A percentile compares a stretch with the other conserved stretches of the same genome.
Conservation (phyloP, 2,113 vertebrate genomes). For the Pogona vitticeps region DNA sequence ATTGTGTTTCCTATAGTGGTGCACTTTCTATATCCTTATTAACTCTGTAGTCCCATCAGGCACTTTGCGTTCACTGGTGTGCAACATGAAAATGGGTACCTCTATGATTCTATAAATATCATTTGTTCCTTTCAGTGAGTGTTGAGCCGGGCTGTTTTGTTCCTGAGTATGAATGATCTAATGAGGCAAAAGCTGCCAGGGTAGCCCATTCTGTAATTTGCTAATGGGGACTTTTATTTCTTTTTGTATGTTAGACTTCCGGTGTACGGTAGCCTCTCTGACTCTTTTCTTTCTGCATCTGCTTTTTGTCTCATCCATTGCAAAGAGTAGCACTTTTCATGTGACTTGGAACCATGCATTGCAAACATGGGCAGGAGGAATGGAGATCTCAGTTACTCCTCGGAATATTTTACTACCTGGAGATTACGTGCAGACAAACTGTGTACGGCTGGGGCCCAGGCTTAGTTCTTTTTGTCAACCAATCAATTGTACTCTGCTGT, state of each 20-base stretch:
- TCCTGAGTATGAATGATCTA: conserved; percentile 1
- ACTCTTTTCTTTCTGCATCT: not conserved
- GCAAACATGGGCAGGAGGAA: not conserved
- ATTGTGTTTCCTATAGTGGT: conserved; percentile 46
- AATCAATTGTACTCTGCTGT: too few relatives aligned
- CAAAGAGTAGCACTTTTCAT: not conserved
- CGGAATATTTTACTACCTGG: not conserved
- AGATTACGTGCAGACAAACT: not conserved
- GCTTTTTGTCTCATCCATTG: not conserved
- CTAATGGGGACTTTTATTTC: not conserved
- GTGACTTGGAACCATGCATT: too few relatives aligned
- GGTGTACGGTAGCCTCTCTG: not conserved
- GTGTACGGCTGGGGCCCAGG: too few relatives aligned
- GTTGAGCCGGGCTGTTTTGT: not conserved
- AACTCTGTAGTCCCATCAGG: conserved; percentile 35
- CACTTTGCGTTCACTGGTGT: not conserved
- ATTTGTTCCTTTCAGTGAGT: fast-evolving
- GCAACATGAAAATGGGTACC: not conserved
- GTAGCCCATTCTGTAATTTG: not conserved
- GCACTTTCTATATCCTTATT: conserved; percentile 44
- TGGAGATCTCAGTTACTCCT: not conserved
- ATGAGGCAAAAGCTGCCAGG: not conserved
- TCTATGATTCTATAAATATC: conserved; percentile 7
- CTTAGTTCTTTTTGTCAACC: too few relatives aligned
- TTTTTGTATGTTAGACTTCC: not conserved